A percentile compares a stretch with the other conserved stretches of the same genome.
These are phyloP conservation scores for Acridotheres tristis DNA, from an alignment of 2,797 vertebrate genomes.

Conservation along the genomic window DNA sequence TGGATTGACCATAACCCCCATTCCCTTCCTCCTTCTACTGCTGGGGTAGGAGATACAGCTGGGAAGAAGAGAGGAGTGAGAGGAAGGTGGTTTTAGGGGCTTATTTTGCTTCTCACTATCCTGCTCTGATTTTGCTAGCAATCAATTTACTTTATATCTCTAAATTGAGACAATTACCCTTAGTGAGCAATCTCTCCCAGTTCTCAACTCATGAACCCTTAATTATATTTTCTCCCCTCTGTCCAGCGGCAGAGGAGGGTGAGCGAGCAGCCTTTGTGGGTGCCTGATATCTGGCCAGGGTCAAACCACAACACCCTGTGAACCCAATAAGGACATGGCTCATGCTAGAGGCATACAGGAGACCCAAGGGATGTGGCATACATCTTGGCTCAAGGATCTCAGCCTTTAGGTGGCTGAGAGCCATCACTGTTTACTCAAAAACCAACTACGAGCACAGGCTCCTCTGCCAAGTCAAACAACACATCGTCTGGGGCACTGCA, in stretches of 20 bases:
- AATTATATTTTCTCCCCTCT: not conserved
- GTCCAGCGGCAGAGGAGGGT: not conserved
- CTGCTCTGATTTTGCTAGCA: not conserved
- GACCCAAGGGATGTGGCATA: fast-evolving
- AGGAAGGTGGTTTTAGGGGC: not conserved
- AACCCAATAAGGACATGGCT: not conserved
- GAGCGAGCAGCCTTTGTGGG: not conserved
- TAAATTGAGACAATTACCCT: not conserved
- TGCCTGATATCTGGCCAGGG: not conserved
- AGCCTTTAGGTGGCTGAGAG: not conserved
- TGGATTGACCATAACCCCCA: not conserved
- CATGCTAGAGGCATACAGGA: not conserved
- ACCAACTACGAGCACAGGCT: not conserved
- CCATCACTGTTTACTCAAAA: not conserved
- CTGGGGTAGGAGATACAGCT: not conserved
- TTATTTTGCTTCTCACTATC: not conserved
- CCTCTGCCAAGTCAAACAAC: not conserved
- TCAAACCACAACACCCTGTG: not conserved
- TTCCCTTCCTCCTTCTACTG: not conserved
- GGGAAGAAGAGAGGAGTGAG: not conserved
- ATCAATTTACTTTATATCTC: not conserved
- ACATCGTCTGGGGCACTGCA: fast-evolving
- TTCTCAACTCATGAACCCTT: not conserved
- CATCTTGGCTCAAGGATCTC: not conserved
- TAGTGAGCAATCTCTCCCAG: not conserved